Percentiles rank a stretch among this genome's conserved stretches.
These are phyloP conservation scores for Yponomeuta malinellus DNA, from an alignment of 2,888 invertebrate genomes.

Conservation along the genomic window DNA sequence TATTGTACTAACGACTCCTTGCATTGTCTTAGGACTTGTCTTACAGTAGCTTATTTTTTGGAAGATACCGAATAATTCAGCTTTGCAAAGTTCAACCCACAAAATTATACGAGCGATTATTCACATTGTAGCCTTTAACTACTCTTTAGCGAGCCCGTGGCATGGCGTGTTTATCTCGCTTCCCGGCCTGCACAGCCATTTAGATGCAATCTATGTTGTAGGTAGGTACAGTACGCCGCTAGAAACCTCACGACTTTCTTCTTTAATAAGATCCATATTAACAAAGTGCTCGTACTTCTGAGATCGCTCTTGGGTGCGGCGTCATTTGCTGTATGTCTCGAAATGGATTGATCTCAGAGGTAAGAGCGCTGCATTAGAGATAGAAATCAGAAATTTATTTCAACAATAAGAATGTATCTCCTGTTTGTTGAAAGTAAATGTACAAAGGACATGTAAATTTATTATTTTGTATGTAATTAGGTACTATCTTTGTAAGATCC, in stretches of 20 bases:
- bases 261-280: no score
- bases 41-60: background rate
- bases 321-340: no score
- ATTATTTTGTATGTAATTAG: no score
- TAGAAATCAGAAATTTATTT: no score
- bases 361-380: no score
- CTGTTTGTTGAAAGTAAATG: no score
- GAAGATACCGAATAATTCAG: background rate
- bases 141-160: background rate
- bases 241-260: background rate
- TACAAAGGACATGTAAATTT: no score
- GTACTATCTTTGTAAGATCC: no score
- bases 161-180: constrained; percentile 36
- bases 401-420: no score
- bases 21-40: background rate
- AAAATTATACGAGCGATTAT: constrained; percentile 8
- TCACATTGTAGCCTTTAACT: constrained; percentile 16
- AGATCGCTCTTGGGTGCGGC: no score
- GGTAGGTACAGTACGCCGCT: background rate
- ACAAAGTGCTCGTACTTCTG: no score
- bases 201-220: constrained; percentile 44
- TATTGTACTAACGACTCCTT: background rate
- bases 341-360: no score
- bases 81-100: background rate
- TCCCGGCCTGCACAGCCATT: constrained; percentile 42